These are phyloP conservation scores for Rhizoglyphus robini DNA, from an alignment of 1,140 invertebrate species.

Conservation along the genomic window DNA sequence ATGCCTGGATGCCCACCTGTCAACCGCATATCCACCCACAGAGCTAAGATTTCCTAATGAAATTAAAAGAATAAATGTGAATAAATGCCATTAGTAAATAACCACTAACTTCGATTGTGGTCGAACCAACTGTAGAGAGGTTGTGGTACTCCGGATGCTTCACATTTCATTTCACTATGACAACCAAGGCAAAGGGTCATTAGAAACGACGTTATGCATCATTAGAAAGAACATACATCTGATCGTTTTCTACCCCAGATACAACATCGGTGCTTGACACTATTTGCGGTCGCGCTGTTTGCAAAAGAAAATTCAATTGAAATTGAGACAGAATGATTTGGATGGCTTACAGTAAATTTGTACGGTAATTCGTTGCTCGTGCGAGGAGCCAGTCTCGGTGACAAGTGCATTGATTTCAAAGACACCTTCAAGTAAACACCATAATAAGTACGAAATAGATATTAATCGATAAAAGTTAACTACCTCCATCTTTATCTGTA, in stretches of 20 bases:
- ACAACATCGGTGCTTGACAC: background rate
- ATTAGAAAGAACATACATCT: background rate
- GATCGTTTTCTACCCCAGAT: slow-evolving; percentile 7
- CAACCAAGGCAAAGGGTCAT: background rate
- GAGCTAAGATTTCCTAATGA: slow-evolving; percentile 43
- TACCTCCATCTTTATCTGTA: slow-evolving; percentile 50
- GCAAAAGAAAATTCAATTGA: background rate
- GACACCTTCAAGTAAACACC: slow-evolving; percentile 41
- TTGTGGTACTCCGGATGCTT: slow-evolving; percentile 62
- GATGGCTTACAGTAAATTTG: slow-evolving; percentile 43
- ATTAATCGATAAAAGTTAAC: background rate
- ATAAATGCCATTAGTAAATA: background rate
- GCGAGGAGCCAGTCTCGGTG: slow-evolving; percentile 55
- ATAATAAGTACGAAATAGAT: background rate
- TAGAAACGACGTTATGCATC: no score
- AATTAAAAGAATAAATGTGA: slow-evolving; percentile 25
- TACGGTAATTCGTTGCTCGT: slow-evolving; percentile 55
- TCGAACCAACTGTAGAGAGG: slow-evolving; percentile 63
- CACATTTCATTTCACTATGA: slow-evolving; percentile 46
- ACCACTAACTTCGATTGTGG: slow-evolving; percentile 13
- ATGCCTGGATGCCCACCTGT: no score
- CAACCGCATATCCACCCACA: slow-evolving; percentile 53
- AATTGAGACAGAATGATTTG: background rate
- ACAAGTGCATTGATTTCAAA: slow-evolving; percentile 73
- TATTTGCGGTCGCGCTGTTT: slow-evolving; percentile 4